Evolutionary conservation across 2,797 vertebrate genomes (phyloP).

Genomic region (Emys orbicularis): DNA sequence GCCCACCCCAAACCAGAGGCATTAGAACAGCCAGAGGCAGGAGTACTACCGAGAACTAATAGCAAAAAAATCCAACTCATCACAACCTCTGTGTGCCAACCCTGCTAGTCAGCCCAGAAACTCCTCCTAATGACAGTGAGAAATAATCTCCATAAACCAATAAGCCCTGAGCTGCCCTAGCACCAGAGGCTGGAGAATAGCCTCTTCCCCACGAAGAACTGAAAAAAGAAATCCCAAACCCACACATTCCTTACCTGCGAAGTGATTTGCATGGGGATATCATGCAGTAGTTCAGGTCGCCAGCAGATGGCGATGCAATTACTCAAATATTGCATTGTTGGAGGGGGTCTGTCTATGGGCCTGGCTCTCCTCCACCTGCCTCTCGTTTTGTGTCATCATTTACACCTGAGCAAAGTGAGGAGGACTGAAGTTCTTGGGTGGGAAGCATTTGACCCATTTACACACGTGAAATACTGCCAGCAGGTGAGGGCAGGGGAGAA

Average conservation of each 20-base stretch:
- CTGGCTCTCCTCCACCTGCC: neutral
- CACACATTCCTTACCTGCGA: neutral
- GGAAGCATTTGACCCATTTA: neutral
- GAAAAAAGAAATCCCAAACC: neutral
- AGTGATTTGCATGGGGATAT: neutral
- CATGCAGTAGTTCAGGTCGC: neutral
- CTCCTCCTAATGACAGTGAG: neutral
- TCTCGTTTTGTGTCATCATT: fast-evolving
- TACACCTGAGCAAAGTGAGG: neutral
- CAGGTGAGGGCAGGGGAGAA: neutral
- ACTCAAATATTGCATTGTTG: neutral
- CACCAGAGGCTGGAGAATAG: neutral
- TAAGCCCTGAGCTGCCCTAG: neutral
- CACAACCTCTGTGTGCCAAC: neutral
- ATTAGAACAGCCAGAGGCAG: neutral
- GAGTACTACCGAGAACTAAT: neutral
- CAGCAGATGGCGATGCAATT: neutral
- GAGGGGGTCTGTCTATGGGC: neutral
- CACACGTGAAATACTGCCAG: neutral
- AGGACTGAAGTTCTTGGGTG: neutral
- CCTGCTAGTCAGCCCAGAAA: neutral
- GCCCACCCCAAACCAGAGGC: neutral
- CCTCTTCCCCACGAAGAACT: neutral
- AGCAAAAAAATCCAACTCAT: no score
- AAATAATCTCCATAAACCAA: neutral